Conservation (phyloP, 2,113 vertebrate genomes). For the Petrocephalus microphthalmus region DNA sequence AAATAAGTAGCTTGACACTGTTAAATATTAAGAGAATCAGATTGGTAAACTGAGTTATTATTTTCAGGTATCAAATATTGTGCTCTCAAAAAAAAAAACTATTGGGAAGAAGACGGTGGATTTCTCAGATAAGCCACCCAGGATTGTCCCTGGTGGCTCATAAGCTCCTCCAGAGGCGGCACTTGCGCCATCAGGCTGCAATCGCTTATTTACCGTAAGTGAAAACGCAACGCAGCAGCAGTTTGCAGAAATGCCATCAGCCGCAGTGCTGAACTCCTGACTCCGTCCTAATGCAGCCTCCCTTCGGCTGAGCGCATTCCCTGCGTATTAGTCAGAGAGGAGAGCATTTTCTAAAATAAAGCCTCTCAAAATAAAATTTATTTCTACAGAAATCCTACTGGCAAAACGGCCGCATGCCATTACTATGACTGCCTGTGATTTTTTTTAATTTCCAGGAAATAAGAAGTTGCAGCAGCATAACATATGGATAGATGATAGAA, state of each 20-base stretch:
- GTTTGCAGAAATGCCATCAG: background rate
- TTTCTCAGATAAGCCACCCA: background rate
- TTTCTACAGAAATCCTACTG: constrained; percentile 10
- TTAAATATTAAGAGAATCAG: background rate
- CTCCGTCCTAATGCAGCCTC: background rate
- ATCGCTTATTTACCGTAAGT: background rate
- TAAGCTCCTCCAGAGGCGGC: background rate
- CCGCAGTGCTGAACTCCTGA: background rate
- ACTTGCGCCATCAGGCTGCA: background rate
- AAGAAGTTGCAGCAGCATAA: background rate
- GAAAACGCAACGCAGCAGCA: background rate
- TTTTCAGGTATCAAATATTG: background rate
- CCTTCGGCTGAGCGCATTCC: background rate
- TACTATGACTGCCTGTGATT: background rate
- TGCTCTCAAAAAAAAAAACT: background rate
- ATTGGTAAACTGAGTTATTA: background rate
- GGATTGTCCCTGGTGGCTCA: background rate
- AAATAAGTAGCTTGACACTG: background rate
- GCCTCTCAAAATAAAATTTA: background rate
- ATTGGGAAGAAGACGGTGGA: background rate
- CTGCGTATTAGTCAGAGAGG: background rate
- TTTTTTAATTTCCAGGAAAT: background rate
- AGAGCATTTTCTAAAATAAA: background rate
- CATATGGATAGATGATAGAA: background rate
- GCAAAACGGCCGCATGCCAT: background rate